phyloP scores from a whole-genome alignment of 2,113 vertebrate genomes.

The Oncorhynchus clarkii region DNA sequence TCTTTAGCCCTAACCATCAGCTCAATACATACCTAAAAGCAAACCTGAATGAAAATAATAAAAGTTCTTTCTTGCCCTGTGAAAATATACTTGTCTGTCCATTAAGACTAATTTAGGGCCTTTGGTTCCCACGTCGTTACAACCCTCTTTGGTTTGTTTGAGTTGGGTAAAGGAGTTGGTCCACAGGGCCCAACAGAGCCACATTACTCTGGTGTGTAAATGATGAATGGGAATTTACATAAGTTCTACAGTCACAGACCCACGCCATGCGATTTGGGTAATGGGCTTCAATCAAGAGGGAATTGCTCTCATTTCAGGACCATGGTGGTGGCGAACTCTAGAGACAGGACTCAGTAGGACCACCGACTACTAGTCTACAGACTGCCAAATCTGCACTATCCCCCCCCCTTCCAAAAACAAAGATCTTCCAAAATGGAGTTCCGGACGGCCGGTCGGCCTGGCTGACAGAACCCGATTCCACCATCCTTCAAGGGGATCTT shows the following conservation, averaged over 20 bases:
- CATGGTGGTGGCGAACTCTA: slow-evolving; percentile 34
- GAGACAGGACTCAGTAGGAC: neutral
- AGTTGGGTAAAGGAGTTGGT: slow-evolving; percentile 62
- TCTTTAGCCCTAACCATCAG: slow-evolving; percentile 14
- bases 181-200: slow-evolving; percentile 37
- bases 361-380: slow-evolving; percentile 16
- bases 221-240: slow-evolving; percentile 62
- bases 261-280: slow-evolving; percentile 54
- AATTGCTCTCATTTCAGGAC: slow-evolving; percentile 49
- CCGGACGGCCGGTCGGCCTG: slow-evolving; percentile 60
- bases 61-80: slow-evolving; percentile 49
- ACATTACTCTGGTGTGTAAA: slow-evolving; percentile 25
- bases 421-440: slow-evolving; percentile 44
- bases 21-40: slow-evolving; percentile 30
- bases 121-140: slow-evolving; percentile 40
- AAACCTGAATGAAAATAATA: slow-evolving; percentile 49
- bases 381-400: neutral
- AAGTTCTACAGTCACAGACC: slow-evolving; percentile 46
- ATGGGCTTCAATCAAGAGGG: slow-evolving; percentile 52
- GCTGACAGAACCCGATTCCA: slow-evolving; percentile 77
- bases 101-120: slow-evolving; percentile 52
- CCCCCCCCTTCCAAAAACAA: slow-evolving; percentile 7
- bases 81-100: slow-evolving; percentile 58
- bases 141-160: slow-evolving; percentile 59
- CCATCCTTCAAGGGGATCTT: slow-evolving; percentile 83